phyloP scores from a whole-genome alignment of 2,797 vertebrate species.

The Xerus rutilus region DNA sequence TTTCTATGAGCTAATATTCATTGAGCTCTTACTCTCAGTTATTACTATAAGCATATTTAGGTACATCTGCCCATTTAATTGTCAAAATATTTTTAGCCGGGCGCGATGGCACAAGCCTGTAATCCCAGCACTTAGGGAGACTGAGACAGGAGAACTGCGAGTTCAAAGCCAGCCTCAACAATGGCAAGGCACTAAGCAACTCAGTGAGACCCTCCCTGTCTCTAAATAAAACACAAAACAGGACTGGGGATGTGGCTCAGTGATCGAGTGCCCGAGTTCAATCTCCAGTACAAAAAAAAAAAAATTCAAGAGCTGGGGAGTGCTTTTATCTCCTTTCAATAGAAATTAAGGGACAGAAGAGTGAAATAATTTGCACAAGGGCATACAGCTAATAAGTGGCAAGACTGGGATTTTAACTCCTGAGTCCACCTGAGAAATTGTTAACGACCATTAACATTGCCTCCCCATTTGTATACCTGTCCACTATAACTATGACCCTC shows the following conservation, averaged over 20 bases:
- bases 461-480: background rate
- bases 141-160: no score
- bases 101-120: no score
- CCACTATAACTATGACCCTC: background rate
- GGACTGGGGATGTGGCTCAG: no score
- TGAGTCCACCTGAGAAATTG: background rate
- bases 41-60: background rate
- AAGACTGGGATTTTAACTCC: background rate
- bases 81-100: background rate
- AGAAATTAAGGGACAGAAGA: constrained; percentile 15
- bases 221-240: no score
- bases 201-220: no score
- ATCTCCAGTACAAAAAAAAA: no score
- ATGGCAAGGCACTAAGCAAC: no score
- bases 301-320: background rate
- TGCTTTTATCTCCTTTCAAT: background rate
- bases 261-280: no score
- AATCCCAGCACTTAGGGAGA: no score
- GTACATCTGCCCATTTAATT: constrained; percentile 9
- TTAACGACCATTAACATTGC: background rate
- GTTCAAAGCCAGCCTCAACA: no score
- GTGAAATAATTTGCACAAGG: background rate
- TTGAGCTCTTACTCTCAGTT: background rate
- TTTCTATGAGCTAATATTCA: background rate
- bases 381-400: background rate